Percentiles rank a stretch among this genome's conserved stretches.
Evolutionary conservation across 2,888 invertebrate genomes (phyloP).

Genomic region (Nudaria mundana): DNA sequence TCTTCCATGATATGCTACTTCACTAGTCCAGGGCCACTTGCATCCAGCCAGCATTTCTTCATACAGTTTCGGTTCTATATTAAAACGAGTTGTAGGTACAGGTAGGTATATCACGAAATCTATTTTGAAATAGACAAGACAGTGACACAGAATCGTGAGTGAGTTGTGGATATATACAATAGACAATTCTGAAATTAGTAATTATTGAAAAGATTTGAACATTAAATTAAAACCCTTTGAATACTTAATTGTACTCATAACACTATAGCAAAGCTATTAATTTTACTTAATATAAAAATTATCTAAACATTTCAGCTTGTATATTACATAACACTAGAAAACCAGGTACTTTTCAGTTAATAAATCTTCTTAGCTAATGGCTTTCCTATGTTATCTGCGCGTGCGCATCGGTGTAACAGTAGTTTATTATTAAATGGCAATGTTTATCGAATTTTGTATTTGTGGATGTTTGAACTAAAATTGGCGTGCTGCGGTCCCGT

Average conservation of each 20-base stretch:
- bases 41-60: too few species aligned
- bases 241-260: conserved; percentile 13
- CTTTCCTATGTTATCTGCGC: conserved; percentile 36
- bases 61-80: too few species aligned
- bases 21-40: too few species aligned
- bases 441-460: conserved; percentile 29
- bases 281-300: conserved; percentile 26
- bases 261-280: conserved; percentile 22
- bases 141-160: too few species aligned
- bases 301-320: conserved; percentile 13
- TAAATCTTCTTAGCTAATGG: conserved; percentile 38
- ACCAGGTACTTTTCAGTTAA: conserved; percentile 13
- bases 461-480: conserved; percentile 32
- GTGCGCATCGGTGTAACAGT: conserved; percentile 38
- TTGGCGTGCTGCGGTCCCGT: conserved; percentile 25
- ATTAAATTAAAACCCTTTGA: too few species aligned
- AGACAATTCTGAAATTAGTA: too few species aligned
- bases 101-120: too few species aligned
- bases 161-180: too few species aligned
- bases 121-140: too few species aligned
- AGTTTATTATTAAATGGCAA: conserved; percentile 35
- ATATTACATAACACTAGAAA: conserved; percentile 4
- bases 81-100: too few species aligned
- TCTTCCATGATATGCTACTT: too few species aligned
- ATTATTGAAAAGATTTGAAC: neutral